Conservation (phyloP, 2,888 invertebrate genomes). For the Carpatolechia fugitivella region DNA sequence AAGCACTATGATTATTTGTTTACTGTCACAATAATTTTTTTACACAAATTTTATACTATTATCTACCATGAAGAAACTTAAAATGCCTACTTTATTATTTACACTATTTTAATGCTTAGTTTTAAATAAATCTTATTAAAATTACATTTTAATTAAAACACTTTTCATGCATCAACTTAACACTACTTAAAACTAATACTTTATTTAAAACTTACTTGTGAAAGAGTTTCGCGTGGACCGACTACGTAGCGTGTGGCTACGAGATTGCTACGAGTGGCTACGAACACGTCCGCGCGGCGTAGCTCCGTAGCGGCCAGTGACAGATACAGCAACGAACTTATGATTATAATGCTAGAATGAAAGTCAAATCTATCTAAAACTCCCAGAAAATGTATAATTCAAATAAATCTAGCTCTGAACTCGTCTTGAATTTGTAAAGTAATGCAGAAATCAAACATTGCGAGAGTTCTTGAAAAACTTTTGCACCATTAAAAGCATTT, state of each 20-base stretch:
- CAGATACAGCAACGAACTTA: constrained; percentile 22
- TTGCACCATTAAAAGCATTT: too few species aligned
- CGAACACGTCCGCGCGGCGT: constrained; percentile 42
- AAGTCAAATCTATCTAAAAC: too few species aligned
- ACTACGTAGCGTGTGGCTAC: constrained; percentile 11
- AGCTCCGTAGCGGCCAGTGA: constrained; percentile 43
- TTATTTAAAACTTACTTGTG: not conserved
- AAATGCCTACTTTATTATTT: not conserved
- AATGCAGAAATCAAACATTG: too few species aligned
- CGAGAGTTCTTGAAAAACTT: too few species aligned
- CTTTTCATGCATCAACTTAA: too few species aligned
- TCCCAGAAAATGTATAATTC: too few species aligned
- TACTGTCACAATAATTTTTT: not conserved
- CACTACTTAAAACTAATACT: not conserved
- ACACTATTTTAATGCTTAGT: not conserved
- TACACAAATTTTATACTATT: not conserved
- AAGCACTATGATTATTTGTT: too few species aligned
- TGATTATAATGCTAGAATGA: not conserved
- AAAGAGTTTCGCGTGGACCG: not conserved
- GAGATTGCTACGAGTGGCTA: constrained; percentile 19
- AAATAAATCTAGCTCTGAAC: too few species aligned
- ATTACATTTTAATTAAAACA: too few species aligned
- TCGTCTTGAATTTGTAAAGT: too few species aligned
- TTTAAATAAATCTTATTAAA: too few species aligned
- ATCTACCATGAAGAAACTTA: too few species aligned